phyloP scores from a whole-genome alignment of 2,888 invertebrate species.

The Busseola fusca region DNA sequence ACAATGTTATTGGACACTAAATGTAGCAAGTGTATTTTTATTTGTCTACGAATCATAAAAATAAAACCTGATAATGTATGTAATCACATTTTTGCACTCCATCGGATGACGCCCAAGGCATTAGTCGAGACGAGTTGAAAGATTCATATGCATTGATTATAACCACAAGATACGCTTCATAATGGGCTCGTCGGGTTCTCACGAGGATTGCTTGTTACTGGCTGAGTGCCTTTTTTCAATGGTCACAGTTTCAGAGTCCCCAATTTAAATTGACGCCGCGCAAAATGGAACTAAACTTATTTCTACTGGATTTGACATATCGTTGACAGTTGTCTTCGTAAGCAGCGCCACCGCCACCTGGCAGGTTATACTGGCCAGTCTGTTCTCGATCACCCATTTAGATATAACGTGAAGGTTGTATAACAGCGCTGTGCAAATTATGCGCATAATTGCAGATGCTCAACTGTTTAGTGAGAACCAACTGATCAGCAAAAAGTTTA shows the following conservation, averaged over 20 bases:
- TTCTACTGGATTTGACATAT: conserved; percentile 4
- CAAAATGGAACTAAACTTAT: not conserved
- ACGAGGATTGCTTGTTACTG: conserved; percentile 32
- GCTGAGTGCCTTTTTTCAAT: conserved; percentile 30
- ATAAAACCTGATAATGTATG: conserved; percentile 8
- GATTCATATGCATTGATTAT: conserved; percentile 31
- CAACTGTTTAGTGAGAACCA: conserved; percentile 23
- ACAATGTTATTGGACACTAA: not conserved
- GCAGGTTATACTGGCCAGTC: conserved; percentile 12
- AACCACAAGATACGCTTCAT: conserved; percentile 17
- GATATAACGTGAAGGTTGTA: conserved; percentile 31
- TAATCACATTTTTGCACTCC: conserved; percentile 18
- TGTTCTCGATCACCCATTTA: conserved; percentile 29
- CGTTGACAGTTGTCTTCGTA: conserved; percentile 2
- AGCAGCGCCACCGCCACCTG: not conserved
- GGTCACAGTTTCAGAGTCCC: not conserved
- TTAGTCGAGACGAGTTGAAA: conserved; percentile 9
- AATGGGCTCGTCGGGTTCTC: conserved; percentile 25
- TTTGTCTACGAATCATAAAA: conserved; percentile 4
- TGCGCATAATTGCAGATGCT: conserved; percentile 45
- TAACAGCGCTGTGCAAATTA: conserved; percentile 27
- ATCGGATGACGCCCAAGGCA: conserved; percentile 3
- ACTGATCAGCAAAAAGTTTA: conserved; percentile 42
- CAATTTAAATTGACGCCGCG: conserved; percentile 11
- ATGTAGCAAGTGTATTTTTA: conserved; percentile 5